Percentiles rank a stretch among this genome's conserved stretches.
phyloP scores from a whole-genome alignment of 1,140 invertebrate genomes.

The Aphidius gifuensis region DNA sequence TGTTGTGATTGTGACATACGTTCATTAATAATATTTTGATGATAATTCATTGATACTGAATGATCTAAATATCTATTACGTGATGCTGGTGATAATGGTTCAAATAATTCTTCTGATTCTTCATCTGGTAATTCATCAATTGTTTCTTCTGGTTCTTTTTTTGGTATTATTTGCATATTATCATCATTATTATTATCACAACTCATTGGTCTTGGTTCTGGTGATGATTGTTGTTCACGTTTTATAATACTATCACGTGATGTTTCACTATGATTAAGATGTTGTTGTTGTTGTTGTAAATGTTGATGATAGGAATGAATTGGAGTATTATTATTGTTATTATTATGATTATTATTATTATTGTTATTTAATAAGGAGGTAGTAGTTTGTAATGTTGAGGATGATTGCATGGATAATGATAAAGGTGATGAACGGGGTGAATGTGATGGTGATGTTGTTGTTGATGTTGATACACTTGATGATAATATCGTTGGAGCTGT shows the following conservation, averaged over 20 bases:
- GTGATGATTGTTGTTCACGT: constrained; percentile 43
- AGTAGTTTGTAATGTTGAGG: not conserved
- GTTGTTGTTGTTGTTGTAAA: constrained; percentile 32
- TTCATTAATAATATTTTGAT: constrained; percentile 25
- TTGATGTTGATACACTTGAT: constrained; percentile 1
- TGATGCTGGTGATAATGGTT: constrained; percentile 37
- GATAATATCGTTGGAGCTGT: constrained; percentile 19
- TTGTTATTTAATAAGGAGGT: constrained; percentile 7
- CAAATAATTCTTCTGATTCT: constrained; percentile 59
- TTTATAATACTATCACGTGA: constrained; percentile 42
- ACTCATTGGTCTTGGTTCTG: constrained; percentile 49
- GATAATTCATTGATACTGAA: constrained; percentile 39
- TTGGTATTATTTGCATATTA: constrained; percentile 57
- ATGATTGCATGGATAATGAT: constrained; percentile 1
- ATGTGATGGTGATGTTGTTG: constrained; percentile 10
- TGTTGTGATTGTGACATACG: not conserved
- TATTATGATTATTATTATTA: constrained; percentile 20
- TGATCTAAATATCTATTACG: constrained; percentile 1
- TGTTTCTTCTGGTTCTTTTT: constrained; percentile 63
- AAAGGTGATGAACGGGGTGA: constrained; percentile 14
- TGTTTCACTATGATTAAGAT: constrained; percentile 60
- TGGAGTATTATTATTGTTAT: constrained; percentile 5
- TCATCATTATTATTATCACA: constrained; percentile 48
- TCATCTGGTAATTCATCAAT: constrained; percentile 53
- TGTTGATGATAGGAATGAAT: constrained; percentile 1